Conservation (phyloP, 2,113 vertebrate genomes). For the Syngnathus typhle region DNA sequence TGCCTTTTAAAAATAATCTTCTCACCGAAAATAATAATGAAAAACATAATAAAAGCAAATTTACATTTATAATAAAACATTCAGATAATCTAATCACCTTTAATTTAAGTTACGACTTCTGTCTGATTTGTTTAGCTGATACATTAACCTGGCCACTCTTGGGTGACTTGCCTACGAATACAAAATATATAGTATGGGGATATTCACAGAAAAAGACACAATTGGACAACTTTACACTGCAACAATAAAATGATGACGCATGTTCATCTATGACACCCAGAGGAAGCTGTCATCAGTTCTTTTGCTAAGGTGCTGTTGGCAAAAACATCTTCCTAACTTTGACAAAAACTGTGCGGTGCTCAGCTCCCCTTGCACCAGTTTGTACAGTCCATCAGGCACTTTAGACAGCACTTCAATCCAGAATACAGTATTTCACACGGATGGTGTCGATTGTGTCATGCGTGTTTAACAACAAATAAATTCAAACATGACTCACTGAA, state of each 20-base stretch:
- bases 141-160: neutral
- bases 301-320: slow-evolving; percentile 1
- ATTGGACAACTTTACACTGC: neutral
- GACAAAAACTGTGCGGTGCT: neutral
- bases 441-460: slow-evolving; percentile 13
- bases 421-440: slow-evolving; percentile 54
- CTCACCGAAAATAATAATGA: neutral
- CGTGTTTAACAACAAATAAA: slow-evolving; percentile 16
- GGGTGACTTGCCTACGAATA: neutral
- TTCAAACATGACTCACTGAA: neutral
- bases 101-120: neutral
- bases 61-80: neutral
- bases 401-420: neutral
- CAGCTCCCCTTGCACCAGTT: neutral
- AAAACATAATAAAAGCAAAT: neutral
- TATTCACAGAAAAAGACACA: neutral
- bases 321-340: neutral
- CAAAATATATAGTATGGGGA: neutral
- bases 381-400: neutral
- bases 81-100: neutral
- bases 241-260: neutral
- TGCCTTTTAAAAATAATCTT: neutral
- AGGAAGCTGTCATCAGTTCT: neutral
- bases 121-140: neutral
- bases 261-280: neutral